Evolutionary conservation across 2,113 vertebrate species (phyloP), one percentile per base, ranked within the genome.

Genomic region (Dipodomys spectabilis): DNA sequence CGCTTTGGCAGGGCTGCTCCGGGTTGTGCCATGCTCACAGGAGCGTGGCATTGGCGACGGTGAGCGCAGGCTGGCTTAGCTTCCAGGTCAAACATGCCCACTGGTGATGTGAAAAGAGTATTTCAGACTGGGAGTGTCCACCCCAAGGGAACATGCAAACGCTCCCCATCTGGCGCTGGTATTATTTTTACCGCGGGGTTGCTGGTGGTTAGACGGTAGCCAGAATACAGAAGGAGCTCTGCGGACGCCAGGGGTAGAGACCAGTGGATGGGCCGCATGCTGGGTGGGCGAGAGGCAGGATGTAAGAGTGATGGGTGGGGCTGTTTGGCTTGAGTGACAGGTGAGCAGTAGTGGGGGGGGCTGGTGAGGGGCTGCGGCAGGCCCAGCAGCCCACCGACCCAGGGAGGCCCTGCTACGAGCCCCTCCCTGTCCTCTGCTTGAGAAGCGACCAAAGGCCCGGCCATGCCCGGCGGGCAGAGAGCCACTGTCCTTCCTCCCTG

Each of bases 61-160:
- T 27, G 0, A n/a, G 27, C 7, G 0, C 11, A 4, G 13, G 7
- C 7, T 27, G 6, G 6, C 15, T 19, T 68, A 23, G 68, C 28
- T 23, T 32, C 18, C 44, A 28, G 16, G 6, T 13, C 11, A 4
- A 0, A 5, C 53, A 18, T 9, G 84, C 45, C 88, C 30, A 1
- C 0, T 0, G 53, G 39, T 3, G 25, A 44, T 82, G 35, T 1
- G 5, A 4, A 12, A 0, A 1, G 28, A 19, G 45, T 57, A 7
- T 64, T 64, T 23, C 27, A 19, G 2, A 72, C 9, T 0, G 19
- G 57, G n/a, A 16, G 45, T 20, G 3, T 32, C 35, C 20, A 3
- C 62, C 5, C 8, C 22, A 1, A 2, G 11, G 75, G 35, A 45
- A 32, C 12, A 22, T 91, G 88, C 72, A 60, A 49, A 4, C 0